Evolutionary conservation across 2,888 invertebrate genomes (phyloP).

Genomic region (Erannis defoliaria): DNA sequence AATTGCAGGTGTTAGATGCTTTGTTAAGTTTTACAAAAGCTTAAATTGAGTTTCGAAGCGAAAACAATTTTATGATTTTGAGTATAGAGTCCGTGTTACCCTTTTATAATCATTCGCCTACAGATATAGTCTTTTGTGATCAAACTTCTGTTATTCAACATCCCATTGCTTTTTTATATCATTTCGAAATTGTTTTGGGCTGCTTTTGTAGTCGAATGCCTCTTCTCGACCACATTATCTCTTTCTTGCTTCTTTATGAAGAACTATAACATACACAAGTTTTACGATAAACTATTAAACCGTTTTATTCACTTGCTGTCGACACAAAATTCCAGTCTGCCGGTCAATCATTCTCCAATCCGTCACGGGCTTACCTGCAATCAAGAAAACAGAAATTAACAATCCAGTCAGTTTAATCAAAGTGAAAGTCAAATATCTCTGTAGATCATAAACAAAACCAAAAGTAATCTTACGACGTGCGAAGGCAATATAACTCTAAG

Average conservation of each 20-base stretch:
- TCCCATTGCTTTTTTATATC: too few relatives aligned
- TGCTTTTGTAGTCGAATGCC: too few relatives aligned
- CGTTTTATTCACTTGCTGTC: neutral
- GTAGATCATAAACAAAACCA: constrained; percentile 18
- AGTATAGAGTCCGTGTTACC: too few relatives aligned
- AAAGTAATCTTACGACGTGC: constrained; percentile 20
- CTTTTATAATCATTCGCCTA: too few relatives aligned
- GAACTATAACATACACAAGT: too few relatives aligned
- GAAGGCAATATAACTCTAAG: constrained; percentile 16
- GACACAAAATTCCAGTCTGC: neutral
- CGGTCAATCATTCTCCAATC: constrained; percentile 4
- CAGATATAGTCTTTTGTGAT: too few relatives aligned
- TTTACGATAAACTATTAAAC: neutral
- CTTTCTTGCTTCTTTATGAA: too few relatives aligned
- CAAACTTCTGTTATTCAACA: too few relatives aligned
- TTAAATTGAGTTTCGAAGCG: neutral
- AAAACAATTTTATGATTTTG: neutral
- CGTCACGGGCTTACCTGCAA: constrained; percentile 41
- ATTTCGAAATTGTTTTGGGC: too few relatives aligned
- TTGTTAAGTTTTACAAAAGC: constrained; percentile 16
- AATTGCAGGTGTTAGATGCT: constrained; percentile 18
- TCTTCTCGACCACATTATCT: too few relatives aligned
- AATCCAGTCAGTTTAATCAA: constrained; percentile 16
- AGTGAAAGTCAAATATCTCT: constrained; percentile 27
- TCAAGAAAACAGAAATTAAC: constrained; percentile 25